Evolutionary conservation across 2,797 vertebrate species (phyloP), one percentile per base, ranked within the genome.

Genomic region (Microctenopoma steveboyesi): DNA sequence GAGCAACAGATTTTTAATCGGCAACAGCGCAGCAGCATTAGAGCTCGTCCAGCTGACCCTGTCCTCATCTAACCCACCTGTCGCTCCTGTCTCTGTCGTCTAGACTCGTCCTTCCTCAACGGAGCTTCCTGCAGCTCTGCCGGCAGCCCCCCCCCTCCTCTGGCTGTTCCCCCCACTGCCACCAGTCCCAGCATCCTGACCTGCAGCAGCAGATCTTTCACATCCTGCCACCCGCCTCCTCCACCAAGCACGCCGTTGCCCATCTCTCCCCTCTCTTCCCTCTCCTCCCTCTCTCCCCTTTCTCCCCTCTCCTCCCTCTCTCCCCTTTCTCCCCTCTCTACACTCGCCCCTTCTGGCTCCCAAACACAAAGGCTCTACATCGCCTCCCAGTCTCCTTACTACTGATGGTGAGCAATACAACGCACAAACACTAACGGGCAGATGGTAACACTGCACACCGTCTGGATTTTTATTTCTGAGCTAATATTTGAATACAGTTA

Each of bases 91-190:
- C 15, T 4, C 13, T 60, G 28, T 11, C 3, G 28, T 49, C 28
- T 74, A 93, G 92, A 91, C 76, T 81, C 68, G 4, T 76, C 84
- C 49, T n/a, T 78, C 50, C 74, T 77, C 52, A 64, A 43, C 4
- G 10, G 33, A 2, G 7, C 68, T 0, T 59, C 76, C 66, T 51
- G 73, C 7, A 81, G 84, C 4, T 88, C 88, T 7, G 71, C 84
- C 43, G 50, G 75, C 55, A 82, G 88, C 73, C 51, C 79, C 35
- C 89, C 90, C 18, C 76, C 89, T 22, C 81, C 83, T 0, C 79
- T 66, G 5, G 0, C 51, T 14, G 3, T 14, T 69, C 28, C 62
- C 35, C 0, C 61, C 45, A 0, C 64, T 1, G 0, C 59, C 66
- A n/a, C 76, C 49, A 55, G 47, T 4, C 56, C 82, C 0, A 64